Base-by-base conservation (phyloP, 2,888 invertebrate species). In the Diaphora mendica region DNA sequence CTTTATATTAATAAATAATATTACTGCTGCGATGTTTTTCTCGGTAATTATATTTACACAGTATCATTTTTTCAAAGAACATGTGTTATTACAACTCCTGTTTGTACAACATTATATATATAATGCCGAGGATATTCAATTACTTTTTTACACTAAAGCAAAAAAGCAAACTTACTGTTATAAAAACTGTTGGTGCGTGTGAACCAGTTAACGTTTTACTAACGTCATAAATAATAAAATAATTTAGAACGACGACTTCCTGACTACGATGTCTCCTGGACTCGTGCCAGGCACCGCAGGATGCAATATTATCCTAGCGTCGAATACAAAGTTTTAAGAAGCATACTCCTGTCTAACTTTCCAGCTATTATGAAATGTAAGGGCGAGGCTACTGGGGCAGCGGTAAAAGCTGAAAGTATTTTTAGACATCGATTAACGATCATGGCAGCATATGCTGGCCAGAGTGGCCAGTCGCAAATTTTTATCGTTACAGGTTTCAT, bases 211-310 rank as follows among this genome's bases (percentile, higher is more conserved):
- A 85, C 82, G 78, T 86, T 89, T 88, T 87, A 86, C 80, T 82
- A 78, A 85, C 85, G 88, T 87, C 87, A 90, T 88, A 88, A 90
- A 91, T 89, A 86, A 91, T 92, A 91, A 90, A 91, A 91, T 92
- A 91, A 92, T 92, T 92, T 90, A 88, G 87, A 89, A 89, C 83
- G 87, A 79, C 82, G 75, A 85, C 82, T 82, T 86, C 87, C 86
- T 86, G 88, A 88, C 89, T 87, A 79, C 83, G 77, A 85, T 83
- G 85, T 85, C 83, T 79, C 75, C 84, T 93, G 93, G 92, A 89
- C 72, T 76, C 74, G 76, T 81, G 92, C 93, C 93, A 93, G 87
- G 80, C 85, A 86, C 86, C 82, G 84, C 87, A 82, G 90, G 87
- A 85, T 87, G 87, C 87, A 82, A 87, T 87, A 83, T 88, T 90